phyloP scores from a whole-genome alignment of 2,113 vertebrate species.

The Vulpes ferrilata region DNA sequence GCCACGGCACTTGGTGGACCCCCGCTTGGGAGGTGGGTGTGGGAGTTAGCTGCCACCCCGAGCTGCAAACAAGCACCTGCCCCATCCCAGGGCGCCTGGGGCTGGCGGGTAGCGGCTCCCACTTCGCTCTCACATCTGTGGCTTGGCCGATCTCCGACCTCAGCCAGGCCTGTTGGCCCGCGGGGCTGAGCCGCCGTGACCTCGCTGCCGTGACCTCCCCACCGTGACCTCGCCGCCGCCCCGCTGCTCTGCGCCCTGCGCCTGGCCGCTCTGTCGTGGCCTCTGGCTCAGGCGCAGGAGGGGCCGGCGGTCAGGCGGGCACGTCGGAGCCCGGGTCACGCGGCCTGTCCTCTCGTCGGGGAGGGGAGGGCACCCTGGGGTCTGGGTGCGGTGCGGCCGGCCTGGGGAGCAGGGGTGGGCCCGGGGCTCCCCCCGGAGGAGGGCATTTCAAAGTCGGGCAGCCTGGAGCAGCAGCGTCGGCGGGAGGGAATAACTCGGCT shows the following conservation, averaged over 20 bases:
- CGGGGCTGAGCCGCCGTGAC: not conserved
- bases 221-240: not conserved
- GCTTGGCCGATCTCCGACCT: not conserved
- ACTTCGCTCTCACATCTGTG: too few relatives aligned
- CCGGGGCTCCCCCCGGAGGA: not conserved
- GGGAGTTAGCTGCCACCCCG: fast-evolving
- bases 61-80: not conserved
- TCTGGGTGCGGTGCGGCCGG: not conserved
- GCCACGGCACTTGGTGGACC: not conserved
- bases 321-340: not conserved
- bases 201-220: too few relatives aligned
- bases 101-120: not conserved
- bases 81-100: too few relatives aligned
- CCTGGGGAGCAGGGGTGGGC: not conserved
- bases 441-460: slow-evolving; percentile 80
- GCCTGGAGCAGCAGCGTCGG: not conserved
- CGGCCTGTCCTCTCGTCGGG: not conserved
- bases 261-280: not conserved
- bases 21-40: fast-evolving
- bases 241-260: not conserved
- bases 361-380: not conserved
- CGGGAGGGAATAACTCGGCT: slow-evolving; percentile 57
- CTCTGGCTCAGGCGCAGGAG: not conserved
- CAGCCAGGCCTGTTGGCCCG: fast-evolving
- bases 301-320: too few relatives aligned